Evolutionary conservation across 2,113 vertebrate species (phyloP).

Genomic region (Oryzias melastigma): DNA sequence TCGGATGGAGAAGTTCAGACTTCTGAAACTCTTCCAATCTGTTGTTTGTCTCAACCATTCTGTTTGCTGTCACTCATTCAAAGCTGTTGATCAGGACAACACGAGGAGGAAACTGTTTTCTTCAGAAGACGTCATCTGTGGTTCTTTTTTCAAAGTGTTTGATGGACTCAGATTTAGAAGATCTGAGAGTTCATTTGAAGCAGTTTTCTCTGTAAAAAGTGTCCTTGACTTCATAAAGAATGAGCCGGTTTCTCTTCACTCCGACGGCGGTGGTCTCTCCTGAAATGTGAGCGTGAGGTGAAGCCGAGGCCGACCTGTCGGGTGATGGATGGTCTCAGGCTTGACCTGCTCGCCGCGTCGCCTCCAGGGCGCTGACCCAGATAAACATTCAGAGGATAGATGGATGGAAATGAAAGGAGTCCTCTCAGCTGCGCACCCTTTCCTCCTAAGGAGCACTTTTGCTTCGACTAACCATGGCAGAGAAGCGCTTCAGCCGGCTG

Average conservation of each 20-base stretch:
- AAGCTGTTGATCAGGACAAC: no score
- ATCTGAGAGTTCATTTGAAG: no score
- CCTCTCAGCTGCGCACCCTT: not conserved
- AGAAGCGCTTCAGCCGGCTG: conserved; percentile 7
- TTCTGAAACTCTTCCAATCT: no score
- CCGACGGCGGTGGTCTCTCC: no score
- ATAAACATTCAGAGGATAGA: conserved; percentile 17
- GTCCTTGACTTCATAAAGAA: no score
- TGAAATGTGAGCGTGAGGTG: no score
- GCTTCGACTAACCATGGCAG: not conserved
- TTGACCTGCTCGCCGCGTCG: not conserved
- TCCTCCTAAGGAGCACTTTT: not conserved
- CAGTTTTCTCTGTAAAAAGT: no score
- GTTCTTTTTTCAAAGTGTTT: no score
- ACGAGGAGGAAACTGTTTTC: no score
- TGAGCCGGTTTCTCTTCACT: no score
- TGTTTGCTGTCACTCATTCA: not conserved
- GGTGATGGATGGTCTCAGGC: conserved; percentile 2
- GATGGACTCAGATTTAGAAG: no score
- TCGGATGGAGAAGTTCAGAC: not conserved
- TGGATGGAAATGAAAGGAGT: conserved; percentile 10
- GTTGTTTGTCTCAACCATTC: not conserved
- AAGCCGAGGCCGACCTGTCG: not conserved
- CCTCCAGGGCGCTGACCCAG: conserved; percentile 6
- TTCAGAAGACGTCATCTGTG: no score